Evolutionary conservation across 1,140 invertebrate species (phyloP).

Genomic region (Drosophila yakuba): DNA sequence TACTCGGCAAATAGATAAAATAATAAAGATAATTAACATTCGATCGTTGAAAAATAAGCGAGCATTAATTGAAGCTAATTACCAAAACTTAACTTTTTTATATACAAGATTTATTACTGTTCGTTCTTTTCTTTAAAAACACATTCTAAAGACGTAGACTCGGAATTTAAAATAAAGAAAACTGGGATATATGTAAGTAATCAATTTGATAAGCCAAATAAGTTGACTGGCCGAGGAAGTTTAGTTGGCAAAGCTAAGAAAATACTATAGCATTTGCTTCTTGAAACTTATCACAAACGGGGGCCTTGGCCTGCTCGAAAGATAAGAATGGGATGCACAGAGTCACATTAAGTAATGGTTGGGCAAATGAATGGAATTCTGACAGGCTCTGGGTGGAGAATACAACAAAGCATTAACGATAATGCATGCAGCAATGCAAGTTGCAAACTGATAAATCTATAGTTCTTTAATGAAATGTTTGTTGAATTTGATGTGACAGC

Average conservation of each 20-base stretch:
- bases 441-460: not conserved
- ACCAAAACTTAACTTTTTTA: not conserved
- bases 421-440: not conserved
- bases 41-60: not conserved
- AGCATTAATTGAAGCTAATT: not conserved
- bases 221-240: slow-evolving; percentile 13
- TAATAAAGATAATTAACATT: not conserved
- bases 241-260: slow-evolving; percentile 14
- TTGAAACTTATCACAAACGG: slow-evolving; percentile 14
- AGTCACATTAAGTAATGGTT: slow-evolving; percentile 22
- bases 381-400: slow-evolving; percentile 10
- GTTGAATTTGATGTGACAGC: no score
- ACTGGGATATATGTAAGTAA: not conserved
- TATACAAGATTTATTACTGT: not conserved
- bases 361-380: not conserved
- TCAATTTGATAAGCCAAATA: slow-evolving; percentile 7
- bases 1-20: not conserved
- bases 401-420: slow-evolving; percentile 4
- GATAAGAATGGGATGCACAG: slow-evolving; percentile 29
- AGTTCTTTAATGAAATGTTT: not conserved
- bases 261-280: slow-evolving; percentile 9
- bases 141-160: not conserved
- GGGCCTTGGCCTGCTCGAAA: slow-evolving; percentile 28
- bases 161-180: not conserved
- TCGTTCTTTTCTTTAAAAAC: not conserved